Evolutionary conservation across 2,888 invertebrate species (phyloP).

Genomic region (Cyaniris semiargus): DNA sequence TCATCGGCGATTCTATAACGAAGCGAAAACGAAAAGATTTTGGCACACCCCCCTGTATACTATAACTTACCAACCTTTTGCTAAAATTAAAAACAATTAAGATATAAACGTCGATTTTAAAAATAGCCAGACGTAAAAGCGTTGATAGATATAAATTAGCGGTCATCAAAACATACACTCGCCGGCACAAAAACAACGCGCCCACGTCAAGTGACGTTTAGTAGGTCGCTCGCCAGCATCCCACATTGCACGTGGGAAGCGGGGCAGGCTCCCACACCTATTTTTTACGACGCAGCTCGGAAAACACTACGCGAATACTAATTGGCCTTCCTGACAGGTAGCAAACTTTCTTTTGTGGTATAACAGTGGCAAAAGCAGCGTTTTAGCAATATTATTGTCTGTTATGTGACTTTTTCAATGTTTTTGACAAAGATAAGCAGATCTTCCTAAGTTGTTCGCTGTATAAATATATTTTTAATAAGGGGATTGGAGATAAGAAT

Average conservation of each 20-base stretch:
- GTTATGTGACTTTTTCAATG: too few species aligned
- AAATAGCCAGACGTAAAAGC: not conserved
- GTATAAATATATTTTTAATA: too few species aligned
- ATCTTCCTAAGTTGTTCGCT: too few species aligned
- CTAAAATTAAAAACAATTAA: too few species aligned
- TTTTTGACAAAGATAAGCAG: too few species aligned
- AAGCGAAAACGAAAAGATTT: too few species aligned
- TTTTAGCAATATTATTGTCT: too few species aligned
- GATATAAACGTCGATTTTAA: too few species aligned
- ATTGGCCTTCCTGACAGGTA: not conserved
- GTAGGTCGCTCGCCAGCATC: slow-evolving; percentile 8
- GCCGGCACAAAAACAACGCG: slow-evolving; percentile 18
- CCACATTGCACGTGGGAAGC: slow-evolving; percentile 44
- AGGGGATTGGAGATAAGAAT: too few species aligned
- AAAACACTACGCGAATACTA: slow-evolving; percentile 27
- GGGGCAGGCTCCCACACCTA: slow-evolving; percentile 44
- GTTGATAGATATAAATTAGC: slow-evolving; percentile 12
- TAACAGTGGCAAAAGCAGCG: not conserved
- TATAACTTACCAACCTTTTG: too few species aligned
- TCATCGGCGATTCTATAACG: too few species aligned
- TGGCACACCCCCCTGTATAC: too few species aligned
- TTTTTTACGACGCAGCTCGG: slow-evolving; percentile 38
- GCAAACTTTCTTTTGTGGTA: not conserved
- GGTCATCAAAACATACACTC: not conserved
- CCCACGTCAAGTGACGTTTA: not conserved